A percentile compares a stretch with the other conserved stretches of the same genome.
Evolutionary conservation across 2,113 vertebrate genomes (phyloP).

Genomic region (Eurystomus gularis): DNA sequence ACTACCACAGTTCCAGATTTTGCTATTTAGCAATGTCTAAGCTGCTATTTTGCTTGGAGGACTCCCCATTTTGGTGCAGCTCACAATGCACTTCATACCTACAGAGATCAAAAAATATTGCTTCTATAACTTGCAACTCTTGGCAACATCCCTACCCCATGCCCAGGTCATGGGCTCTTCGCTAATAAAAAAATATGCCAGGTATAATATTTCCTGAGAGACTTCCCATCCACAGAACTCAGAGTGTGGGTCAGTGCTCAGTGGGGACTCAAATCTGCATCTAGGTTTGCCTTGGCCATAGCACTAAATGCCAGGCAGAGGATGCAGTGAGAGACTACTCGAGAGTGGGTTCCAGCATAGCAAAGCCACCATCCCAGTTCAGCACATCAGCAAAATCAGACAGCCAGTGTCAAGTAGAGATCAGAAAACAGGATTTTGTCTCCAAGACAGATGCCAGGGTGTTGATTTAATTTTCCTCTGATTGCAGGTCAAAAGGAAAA

Average conservation of each 20-base stretch:
- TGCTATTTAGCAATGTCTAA: background rate
- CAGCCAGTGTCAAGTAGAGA: background rate
- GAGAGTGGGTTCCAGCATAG: background rate
- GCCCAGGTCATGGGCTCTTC: background rate
- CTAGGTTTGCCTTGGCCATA: background rate
- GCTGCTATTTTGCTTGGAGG: background rate
- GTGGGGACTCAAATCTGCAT: rapidly evolving
- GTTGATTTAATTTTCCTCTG: background rate
- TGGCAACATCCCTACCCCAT: background rate
- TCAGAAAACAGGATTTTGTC: background rate
- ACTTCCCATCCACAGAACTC: background rate
- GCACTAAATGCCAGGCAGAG: background rate
- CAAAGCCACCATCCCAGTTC: background rate
- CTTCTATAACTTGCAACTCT: background rate
- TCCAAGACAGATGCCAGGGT: background rate
- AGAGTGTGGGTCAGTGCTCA: background rate
- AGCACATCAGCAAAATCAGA: background rate
- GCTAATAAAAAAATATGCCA: background rate
- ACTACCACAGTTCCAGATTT: rapidly evolving
- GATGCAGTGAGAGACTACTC: background rate
- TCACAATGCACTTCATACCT: rapidly evolving
- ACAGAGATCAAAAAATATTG: background rate
- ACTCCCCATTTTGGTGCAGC: background rate
- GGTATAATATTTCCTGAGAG: background rate
- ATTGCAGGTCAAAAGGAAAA: background rate